Evolutionary conservation across 1,140 invertebrate species (phyloP), one percentile per base, ranked within the genome.

Genomic region (Euura lappo): DNA sequence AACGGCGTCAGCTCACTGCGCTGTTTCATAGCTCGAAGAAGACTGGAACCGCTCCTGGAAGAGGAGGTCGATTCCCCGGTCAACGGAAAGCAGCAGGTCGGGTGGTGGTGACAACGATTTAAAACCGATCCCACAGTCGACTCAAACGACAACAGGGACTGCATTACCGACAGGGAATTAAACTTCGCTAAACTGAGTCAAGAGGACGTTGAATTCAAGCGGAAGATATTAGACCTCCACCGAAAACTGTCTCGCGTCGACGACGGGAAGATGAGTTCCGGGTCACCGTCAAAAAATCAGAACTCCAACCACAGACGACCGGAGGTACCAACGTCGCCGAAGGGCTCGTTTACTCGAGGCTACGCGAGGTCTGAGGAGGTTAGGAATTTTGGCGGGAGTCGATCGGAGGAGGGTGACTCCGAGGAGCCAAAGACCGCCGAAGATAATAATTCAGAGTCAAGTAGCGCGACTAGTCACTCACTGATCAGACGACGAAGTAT

Each of bases 81-180:
- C 1, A 84, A 83, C 60, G 82, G 81, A 3, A 86, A 86, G 69
- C 79, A 83, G 13, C 83, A 86, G 67, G 83, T 84, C 7, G 86
- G 86, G 72, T 88, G 86, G 86, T 88, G 86, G 86, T 88, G 86
- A 88, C 86, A 86, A 78, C 77, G 85, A 84, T 84, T 84, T 74
- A 79, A 80, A 68, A 75, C 81, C 70, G 74, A 60, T 60, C 13
- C 51, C 10, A 5, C 76, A 70, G 76, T 75, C 73, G 78, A 81
- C 71, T 72, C 71, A 69, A 79, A 73, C 66, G 68, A 65, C 5
- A 76, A 75, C 28, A 28, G 28, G 28, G 28, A 28, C 28, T 28
- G 28, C 10, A 11, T 71, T 13, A 75, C 74, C 42, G 79, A 84
- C 2, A 79, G 81, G 44, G 82, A 85, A 13, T 77, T 79, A 0